Percentiles rank a stretch among this genome's conserved stretches.
phyloP scores from a whole-genome alignment of 2,888 invertebrate genomes.

The Drosophila falleni region DNA sequence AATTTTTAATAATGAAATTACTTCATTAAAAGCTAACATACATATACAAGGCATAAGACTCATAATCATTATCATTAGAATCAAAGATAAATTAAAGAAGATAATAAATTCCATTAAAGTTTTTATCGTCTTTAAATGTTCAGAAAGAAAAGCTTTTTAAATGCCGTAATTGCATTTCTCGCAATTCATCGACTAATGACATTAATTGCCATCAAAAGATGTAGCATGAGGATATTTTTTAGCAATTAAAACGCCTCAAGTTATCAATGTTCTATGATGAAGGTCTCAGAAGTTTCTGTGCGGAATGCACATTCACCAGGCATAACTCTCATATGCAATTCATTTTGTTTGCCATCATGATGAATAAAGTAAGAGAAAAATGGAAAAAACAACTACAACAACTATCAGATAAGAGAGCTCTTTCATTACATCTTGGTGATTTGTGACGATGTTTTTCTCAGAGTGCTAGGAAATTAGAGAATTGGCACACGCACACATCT shows the following conservation, averaged over 20 bases:
- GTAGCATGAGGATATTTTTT: constrained; percentile 2
- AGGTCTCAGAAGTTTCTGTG: constrained; percentile 16
- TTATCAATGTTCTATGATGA: background rate
- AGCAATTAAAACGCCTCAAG: constrained; percentile 16
- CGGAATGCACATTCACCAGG: constrained; percentile 22
- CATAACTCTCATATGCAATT: constrained; percentile 46
- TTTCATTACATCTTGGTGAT: constrained; percentile 61
- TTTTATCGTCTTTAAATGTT: background rate
- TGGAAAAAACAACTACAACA: constrained; percentile 1
- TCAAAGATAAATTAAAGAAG: no score
- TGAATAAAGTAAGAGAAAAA: constrained; percentile 16
- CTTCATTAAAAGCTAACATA: constrained; percentile 7
- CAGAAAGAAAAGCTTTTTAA: background rate
- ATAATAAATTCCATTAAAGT: constrained; percentile 2
- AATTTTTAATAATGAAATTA: constrained; percentile 19
- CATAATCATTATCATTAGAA: no score
- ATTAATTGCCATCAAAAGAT: background rate
- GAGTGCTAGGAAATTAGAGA: constrained; percentile 66
- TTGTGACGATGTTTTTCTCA: constrained; percentile 64
- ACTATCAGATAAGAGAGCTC: constrained; percentile 14
- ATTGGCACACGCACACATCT: constrained; percentile 51
- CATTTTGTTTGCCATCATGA: constrained; percentile 38
- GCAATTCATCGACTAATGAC: background rate
- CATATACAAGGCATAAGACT: background rate
- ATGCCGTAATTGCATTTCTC: background rate